Percentiles rank a stretch among this genome's conserved stretches.
These are phyloP conservation scores for Lepetodrilus schrolli DNA, from an alignment of 2,888 invertebrate species.

Conservation along the genomic window DNA sequence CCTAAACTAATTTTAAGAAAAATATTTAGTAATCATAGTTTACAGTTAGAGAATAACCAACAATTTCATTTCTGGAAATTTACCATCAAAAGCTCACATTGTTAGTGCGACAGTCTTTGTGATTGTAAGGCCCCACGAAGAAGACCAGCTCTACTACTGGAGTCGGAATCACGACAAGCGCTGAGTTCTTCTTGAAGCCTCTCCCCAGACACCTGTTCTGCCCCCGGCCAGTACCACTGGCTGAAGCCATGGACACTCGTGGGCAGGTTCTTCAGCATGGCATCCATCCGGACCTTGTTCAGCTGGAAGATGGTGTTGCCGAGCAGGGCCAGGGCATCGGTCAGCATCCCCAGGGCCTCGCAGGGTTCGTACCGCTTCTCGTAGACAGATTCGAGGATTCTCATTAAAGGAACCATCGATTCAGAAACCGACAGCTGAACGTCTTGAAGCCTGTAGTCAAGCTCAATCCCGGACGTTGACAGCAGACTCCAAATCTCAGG, in stretches of 20 bases:
- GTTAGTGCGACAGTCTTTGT: too few relatives aligned
- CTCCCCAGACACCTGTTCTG: neutral
- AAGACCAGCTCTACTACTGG: neutral
- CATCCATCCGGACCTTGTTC: neutral
- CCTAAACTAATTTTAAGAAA: too few relatives aligned
- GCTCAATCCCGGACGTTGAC: neutral
- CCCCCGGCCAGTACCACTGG: neutral
- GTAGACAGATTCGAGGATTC: neutral
- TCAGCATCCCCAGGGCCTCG: neutral
- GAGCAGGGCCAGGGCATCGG: neutral
- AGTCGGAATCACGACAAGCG: neutral
- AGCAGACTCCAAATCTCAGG: neutral
- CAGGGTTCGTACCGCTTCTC: neutral
- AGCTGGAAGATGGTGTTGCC: conserved; percentile 6
- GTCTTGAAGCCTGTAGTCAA: neutral
- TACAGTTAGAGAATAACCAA: too few relatives aligned
- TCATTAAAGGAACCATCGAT: neutral
- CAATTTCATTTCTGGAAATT: too few relatives aligned
- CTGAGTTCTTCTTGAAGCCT: neutral
- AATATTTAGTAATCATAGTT: too few relatives aligned
- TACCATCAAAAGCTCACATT: too few relatives aligned
- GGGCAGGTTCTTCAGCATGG: neutral
- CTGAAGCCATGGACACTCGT: neutral
- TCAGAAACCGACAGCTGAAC: neutral
- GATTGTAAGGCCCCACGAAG: neutral